Base-by-base conservation (phyloP, 2,888 invertebrate species). In the Chaetogeoica ovagalla region DNA sequence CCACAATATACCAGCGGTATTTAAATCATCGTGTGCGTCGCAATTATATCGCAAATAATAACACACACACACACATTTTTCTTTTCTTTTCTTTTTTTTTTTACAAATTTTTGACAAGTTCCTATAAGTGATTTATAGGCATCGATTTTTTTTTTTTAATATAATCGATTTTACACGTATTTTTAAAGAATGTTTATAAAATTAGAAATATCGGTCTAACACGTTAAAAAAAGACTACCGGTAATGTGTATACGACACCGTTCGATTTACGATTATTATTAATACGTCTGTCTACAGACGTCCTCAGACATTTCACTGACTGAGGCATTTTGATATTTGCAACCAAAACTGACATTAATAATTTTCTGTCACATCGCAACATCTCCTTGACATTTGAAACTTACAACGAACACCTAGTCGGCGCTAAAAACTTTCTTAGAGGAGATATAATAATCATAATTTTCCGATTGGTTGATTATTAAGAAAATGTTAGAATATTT, bases 261-360 rank as follows among this genome's bases (percentile, higher is more conserved):
- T 52, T 30, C 68, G 11, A 30, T 68, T 23, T 48, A 21, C 23
- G 8, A 23, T 19, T 52, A 68, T 15, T 68, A 66, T 21, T 48
- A 62, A 8, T 37, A 65, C 30, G 30, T 30, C 37, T 17, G 37
- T 21, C 13, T 23, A 11, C 9, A 3, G 15, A 13, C 60, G 60
- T 23, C 60, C 6, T 3, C 21, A 19, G 55, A 19, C 8, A 19
- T 55, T 55, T 55, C 19, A 19, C 55, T 6, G 6, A 21, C 21
- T 23, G 60, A 55, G 60, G 23, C 11, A 13, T 55, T 19, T 55
- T 19, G 6, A 19, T 55, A 5, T 19, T 30, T 5, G 30, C 9
- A 69, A 69, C 30, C 55, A 63, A 39, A 63, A 37, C 63, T 63
- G 69, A 55, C 69, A 23, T 69, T 11, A 19, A 19, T 55, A 55